Evolutionary conservation across 92 coral and sea anemone species (phyloP).

Genomic region (Montipora capitata): DNA sequence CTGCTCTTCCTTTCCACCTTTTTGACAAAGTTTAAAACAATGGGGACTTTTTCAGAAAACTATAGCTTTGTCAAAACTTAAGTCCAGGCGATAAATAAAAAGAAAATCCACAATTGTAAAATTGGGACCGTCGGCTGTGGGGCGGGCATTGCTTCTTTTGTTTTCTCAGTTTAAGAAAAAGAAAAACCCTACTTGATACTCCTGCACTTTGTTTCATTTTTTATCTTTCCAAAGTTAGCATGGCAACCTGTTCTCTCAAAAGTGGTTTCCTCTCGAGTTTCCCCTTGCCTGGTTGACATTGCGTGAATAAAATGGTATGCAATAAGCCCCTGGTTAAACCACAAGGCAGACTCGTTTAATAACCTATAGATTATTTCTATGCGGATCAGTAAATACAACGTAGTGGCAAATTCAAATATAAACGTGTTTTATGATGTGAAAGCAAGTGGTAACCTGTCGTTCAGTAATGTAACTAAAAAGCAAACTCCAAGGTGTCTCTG

Average conservation of each 20-base stretch:
- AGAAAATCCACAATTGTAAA: background rate
- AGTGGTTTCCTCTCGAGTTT: background rate
- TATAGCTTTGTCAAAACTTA: no score
- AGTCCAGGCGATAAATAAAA: background rate
- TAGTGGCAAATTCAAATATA: no score
- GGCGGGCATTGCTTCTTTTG: background rate
- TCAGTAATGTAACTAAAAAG: no score
- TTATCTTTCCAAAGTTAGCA: constrained; percentile 21
- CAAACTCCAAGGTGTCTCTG: no score
- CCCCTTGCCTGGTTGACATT: background rate
- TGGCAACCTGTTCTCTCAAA: constrained; percentile 17
- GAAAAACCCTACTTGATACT: background rate
- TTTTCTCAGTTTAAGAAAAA: background rate
- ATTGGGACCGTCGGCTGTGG: background rate
- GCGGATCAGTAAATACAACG: no score
- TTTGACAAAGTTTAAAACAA: no score
- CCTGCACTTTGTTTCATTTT: background rate
- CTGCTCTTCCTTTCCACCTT: background rate
- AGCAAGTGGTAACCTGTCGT: no score
- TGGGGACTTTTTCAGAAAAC: no score
- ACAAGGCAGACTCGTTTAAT: no score
- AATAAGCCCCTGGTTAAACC: no score
- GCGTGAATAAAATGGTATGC: background rate
- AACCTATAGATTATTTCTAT: no score
- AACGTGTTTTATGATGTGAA: no score